Evolutionary conservation across 2,113 vertebrate genomes (phyloP).

Genomic region (Okapia johnstoni): DNA sequence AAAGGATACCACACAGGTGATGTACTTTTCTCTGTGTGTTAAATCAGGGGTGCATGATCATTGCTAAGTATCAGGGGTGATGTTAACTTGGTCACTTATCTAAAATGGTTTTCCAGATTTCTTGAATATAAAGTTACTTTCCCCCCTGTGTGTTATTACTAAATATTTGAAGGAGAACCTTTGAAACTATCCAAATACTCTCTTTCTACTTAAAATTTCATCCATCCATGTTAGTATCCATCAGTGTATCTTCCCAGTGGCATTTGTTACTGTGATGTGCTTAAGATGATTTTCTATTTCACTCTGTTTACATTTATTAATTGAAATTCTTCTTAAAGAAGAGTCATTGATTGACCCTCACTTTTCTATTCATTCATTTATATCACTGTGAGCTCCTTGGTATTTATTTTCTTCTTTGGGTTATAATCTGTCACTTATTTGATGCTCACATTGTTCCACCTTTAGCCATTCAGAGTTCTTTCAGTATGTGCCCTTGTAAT

Average conservation of each 20-base stretch:
- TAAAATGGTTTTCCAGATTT: not conserved
- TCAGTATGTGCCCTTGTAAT: not conserved
- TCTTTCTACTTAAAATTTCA: not conserved
- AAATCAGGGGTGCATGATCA: fast-evolving
- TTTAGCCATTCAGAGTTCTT: not conserved
- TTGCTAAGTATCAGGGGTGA: too few relatives aligned
- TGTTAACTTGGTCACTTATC: not conserved
- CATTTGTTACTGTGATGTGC: not conserved
- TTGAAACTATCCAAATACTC: not conserved
- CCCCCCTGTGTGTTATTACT: not conserved
- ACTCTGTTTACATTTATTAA: not conserved
- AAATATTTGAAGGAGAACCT: not conserved
- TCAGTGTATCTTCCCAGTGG: not conserved
- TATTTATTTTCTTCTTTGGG: not conserved
- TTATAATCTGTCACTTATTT: not conserved
- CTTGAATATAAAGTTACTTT: not conserved
- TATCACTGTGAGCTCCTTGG: not conserved
- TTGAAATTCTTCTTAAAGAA: not conserved
- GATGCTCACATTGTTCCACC: not conserved
- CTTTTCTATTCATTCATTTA: not conserved
- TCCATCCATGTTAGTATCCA: too few relatives aligned
- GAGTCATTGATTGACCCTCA: not conserved
- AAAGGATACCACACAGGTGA: too few relatives aligned
- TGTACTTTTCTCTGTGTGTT: not conserved
- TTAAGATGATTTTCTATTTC: not conserved